phyloP scores from a whole-genome alignment of 2,888 invertebrate genomes.

The Cheilosia vulpina region DNA sequence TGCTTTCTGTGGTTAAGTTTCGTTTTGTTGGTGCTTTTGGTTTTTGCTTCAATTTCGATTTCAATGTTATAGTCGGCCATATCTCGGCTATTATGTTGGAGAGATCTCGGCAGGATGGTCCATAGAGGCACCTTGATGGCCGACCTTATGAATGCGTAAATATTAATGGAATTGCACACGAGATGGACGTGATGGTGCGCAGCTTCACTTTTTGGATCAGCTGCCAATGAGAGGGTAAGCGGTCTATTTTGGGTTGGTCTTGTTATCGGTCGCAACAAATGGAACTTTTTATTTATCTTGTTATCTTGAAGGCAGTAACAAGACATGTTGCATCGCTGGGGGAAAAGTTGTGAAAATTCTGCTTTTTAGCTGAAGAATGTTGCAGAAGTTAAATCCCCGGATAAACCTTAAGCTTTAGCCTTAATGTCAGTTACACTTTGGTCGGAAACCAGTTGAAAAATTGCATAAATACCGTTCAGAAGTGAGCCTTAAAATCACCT shows the following conservation, averaged over 20 bases:
- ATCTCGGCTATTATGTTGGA: background rate
- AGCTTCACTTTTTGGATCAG: constrained; percentile 28
- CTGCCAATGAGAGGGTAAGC: background rate
- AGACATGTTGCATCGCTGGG: too few relatives aligned
- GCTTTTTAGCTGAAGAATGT: too few relatives aligned
- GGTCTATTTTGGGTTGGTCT: background rate
- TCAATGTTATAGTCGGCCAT: constrained; percentile 13
- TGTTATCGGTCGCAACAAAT: too few relatives aligned
- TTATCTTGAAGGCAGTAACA: too few relatives aligned
- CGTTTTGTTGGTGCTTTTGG: constrained; percentile 52
- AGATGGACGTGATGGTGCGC: background rate
- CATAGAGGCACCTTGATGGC: constrained; percentile 16
- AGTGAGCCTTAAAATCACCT: too few relatives aligned
- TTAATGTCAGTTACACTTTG: too few relatives aligned
- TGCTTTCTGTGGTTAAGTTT: constrained; percentile 76
- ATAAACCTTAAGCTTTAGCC: too few relatives aligned
- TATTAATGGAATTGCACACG: constrained; percentile 48
- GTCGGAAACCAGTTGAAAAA: too few relatives aligned
- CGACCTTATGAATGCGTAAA: constrained; percentile 62
- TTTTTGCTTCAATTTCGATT: constrained; percentile 41
- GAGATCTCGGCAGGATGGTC: constrained; percentile 6
- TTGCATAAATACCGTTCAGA: too few relatives aligned
- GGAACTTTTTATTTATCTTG: too few relatives aligned
- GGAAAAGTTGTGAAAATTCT: too few relatives aligned
- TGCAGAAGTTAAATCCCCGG: too few relatives aligned